Evolutionary conservation across 2,888 invertebrate genomes (phyloP).

Genomic region (Luperina nickerlii): DNA sequence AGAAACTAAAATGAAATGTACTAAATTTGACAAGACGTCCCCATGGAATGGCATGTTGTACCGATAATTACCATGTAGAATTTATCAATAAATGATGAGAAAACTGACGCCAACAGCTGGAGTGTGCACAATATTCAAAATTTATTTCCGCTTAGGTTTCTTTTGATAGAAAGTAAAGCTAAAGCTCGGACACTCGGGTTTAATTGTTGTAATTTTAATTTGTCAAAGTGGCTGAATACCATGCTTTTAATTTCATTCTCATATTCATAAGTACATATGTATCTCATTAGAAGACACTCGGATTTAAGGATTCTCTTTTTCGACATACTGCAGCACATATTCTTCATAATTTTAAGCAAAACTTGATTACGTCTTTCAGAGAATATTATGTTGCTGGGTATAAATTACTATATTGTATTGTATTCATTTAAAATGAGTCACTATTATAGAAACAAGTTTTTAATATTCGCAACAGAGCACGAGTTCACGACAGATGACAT

Average conservation of each 20-base stretch:
- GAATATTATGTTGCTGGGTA: background rate
- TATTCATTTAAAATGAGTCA: slow-evolving; percentile 23
- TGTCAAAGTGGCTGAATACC: background rate
- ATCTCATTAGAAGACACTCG: background rate
- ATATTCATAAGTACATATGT: background rate
- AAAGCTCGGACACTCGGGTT: background rate
- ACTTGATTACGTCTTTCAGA: background rate
- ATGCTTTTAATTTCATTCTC: background rate
- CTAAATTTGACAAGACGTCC: background rate
- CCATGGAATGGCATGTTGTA: background rate
- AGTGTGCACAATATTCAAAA: slow-evolving; percentile 6
- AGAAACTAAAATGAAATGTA: background rate
- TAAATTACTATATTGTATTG: background rate
- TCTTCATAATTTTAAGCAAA: background rate
- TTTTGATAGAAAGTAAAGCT: background rate
- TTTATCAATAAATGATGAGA: slow-evolving; percentile 14
- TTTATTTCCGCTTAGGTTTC: background rate
- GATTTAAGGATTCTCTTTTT: background rate
- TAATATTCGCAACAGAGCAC: slow-evolving; percentile 14
- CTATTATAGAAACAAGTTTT: slow-evolving; percentile 10
- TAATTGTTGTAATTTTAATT: background rate
- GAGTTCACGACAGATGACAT: slow-evolving; percentile 36
- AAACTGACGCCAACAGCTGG: slow-evolving; percentile 33
- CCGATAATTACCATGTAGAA: background rate
- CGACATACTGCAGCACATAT: no score